These are phyloP conservation scores for Odontophorus gujanensis DNA, from an alignment of 2,113 vertebrate genomes.

Conservation along the genomic window DNA sequence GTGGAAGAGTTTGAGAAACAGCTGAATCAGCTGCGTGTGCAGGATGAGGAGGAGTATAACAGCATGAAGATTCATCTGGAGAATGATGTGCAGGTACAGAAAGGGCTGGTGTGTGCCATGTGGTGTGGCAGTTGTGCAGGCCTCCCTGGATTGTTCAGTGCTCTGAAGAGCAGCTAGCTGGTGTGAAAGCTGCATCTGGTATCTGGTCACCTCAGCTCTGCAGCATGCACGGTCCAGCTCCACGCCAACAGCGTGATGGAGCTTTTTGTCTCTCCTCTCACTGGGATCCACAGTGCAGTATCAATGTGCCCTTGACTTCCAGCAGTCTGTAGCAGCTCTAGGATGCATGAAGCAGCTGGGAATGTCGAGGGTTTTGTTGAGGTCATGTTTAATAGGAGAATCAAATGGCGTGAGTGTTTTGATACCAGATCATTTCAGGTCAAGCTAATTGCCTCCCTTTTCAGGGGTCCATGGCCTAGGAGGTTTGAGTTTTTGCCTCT, in stretches of 20 bases:
- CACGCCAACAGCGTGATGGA: too few species aligned
- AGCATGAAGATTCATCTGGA: slow-evolving; percentile 76
- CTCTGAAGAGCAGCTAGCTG: not conserved
- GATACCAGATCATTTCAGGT: not conserved
- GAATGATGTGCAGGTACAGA: slow-evolving; percentile 80
- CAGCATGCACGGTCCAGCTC: not conserved
- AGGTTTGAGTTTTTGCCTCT: not conserved
- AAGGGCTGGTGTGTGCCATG: rapidly evolving
- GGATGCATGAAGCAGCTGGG: not conserved
- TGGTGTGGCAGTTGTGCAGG: not conserved
- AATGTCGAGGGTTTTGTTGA: not conserved
- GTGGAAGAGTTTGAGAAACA: slow-evolving; percentile 79
- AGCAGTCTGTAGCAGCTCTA: not conserved
- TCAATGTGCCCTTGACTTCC: not conserved
- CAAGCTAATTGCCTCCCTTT: not conserved
- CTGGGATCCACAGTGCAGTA: not conserved
- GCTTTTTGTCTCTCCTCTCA: not conserved
- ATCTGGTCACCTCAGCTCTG: not conserved
- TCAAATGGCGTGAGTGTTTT: not conserved
- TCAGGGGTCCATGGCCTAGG: not conserved
- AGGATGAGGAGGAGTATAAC: slow-evolving; percentile 76
- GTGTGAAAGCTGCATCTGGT: not conserved
- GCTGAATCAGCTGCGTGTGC: slow-evolving; percentile 72
- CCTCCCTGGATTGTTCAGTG: not conserved
- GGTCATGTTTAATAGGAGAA: not conserved